Conservation (phyloP, 2,113 vertebrate genomes). For the Prunella himalayana region DNA sequence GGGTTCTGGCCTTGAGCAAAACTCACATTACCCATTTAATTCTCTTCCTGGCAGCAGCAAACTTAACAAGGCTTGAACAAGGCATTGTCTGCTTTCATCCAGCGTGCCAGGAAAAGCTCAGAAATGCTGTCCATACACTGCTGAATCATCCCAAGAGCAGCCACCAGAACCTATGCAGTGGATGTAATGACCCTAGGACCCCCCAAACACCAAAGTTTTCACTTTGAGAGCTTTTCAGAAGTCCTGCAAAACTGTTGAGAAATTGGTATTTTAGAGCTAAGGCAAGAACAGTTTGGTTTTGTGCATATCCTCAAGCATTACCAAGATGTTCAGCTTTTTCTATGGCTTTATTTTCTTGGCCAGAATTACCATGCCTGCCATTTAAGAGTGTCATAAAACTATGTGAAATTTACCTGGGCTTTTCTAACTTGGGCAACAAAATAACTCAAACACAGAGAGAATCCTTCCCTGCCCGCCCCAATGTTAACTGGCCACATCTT, state of each 20-base stretch:
- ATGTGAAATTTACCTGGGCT: neutral
- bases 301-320: neutral
- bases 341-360: neutral
- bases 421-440: neutral
- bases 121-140: neutral
- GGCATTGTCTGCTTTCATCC: neutral
- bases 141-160: neutral
- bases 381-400: neutral
- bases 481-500: neutral
- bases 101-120: neutral
- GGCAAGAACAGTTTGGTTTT: neutral
- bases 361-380: neutral
- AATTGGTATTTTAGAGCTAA: neutral
- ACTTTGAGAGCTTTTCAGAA: neutral
- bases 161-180: neutral
- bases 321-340: neutral
- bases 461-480: fast-evolving
- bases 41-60: neutral
- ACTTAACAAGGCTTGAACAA: neutral
- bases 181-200: neutral
- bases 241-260: neutral
- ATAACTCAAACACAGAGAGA: neutral
- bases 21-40: neutral
- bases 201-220: neutral
- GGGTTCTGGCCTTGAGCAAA: neutral